Conservation (phyloP, 35 echinoderm and acorn worm genomes). For the Lytechinus pictus region DNA sequence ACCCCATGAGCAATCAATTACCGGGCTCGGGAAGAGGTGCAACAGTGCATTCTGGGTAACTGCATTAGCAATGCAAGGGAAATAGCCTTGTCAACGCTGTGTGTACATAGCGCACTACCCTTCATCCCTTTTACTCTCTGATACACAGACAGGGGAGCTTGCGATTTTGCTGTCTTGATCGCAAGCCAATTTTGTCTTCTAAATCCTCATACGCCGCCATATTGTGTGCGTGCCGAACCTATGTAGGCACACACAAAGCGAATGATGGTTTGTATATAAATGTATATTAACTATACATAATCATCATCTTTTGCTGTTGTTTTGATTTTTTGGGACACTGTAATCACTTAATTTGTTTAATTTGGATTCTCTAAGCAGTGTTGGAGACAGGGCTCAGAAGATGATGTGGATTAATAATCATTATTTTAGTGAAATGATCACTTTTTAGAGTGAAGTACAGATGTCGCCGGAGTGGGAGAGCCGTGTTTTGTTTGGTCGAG, state of each 20-base stretch:
- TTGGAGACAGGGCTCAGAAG: slow-evolving; percentile 21
- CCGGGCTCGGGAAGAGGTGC: slow-evolving; percentile 36
- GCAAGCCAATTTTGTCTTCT: slow-evolving; percentile 15
- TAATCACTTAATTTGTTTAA: not conserved
- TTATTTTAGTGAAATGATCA: slow-evolving; percentile 30
- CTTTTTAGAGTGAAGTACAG: not conserved
- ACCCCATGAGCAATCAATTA: slow-evolving; percentile 54
- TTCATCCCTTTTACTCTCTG: not conserved
- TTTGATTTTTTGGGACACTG: not conserved
- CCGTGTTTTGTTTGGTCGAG: slow-evolving; percentile 44
- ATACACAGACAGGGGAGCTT: not conserved
- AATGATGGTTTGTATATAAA: not conserved
- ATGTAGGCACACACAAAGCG: slow-evolving; percentile 44
- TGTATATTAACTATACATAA: slow-evolving; percentile 48
- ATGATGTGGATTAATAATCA: slow-evolving; percentile 29
- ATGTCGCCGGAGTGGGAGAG: slow-evolving; percentile 50
- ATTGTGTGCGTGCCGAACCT: slow-evolving; percentile 39
- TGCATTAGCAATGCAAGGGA: not conserved
- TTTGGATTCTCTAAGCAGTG: slow-evolving; percentile 41
- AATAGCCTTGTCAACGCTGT: slow-evolving; percentile 28
- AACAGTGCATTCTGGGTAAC: not conserved
- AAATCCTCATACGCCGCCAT: slow-evolving; percentile 38
- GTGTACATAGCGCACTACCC: not conserved
- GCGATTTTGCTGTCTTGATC: not conserved
- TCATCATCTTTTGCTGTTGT: slow-evolving; percentile 23